Evolutionary conservation across 2,797 vertebrate genomes (phyloP).

Genomic region (Leptoclinus maculatus): DNA sequence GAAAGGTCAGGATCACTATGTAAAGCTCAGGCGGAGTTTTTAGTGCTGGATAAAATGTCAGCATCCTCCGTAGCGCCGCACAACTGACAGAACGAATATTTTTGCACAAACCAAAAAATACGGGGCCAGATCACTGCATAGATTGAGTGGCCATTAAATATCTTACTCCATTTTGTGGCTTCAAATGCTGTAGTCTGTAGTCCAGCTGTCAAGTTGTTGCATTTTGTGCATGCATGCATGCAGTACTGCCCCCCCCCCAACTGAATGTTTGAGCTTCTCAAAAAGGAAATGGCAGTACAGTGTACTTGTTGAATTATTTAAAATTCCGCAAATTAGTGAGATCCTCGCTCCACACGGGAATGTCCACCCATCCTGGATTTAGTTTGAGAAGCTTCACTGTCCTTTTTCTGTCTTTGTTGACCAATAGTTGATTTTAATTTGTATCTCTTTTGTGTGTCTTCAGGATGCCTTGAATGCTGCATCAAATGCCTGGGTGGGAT

Average conservation of each 20-base stretch:
- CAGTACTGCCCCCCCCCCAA: background rate
- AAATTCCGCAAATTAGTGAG: background rate
- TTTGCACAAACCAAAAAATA: background rate
- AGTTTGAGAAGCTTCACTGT: background rate
- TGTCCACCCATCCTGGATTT: background rate
- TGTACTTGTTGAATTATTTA: slow-evolving; percentile 49
- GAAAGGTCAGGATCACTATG: slow-evolving; percentile 54
- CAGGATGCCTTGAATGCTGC: slow-evolving; percentile 98
- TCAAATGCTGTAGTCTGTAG: background rate
- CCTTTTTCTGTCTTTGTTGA: background rate
- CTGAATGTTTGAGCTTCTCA: slow-evolving; percentile 1
- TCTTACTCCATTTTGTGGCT: background rate
- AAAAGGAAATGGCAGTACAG: slow-evolving; percentile 18
- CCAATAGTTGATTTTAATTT: background rate
- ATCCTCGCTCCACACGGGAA: background rate
- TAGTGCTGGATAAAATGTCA: slow-evolving; percentile 54
- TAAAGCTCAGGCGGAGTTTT: slow-evolving; percentile 34
- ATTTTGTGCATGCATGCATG: background rate
- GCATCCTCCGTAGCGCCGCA: slow-evolving; percentile 23
- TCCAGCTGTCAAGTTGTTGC: background rate
- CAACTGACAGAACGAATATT: slow-evolving; percentile 17
- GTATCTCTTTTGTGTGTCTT: slow-evolving; percentile 5
- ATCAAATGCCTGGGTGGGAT: slow-evolving; percentile 98
- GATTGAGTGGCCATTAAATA: background rate
- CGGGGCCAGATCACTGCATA: background rate